Evolutionary conservation across 2,113 vertebrate species (phyloP), one percentile per base, ranked within the genome.

Genomic region (Pteropus alecto): DNA sequence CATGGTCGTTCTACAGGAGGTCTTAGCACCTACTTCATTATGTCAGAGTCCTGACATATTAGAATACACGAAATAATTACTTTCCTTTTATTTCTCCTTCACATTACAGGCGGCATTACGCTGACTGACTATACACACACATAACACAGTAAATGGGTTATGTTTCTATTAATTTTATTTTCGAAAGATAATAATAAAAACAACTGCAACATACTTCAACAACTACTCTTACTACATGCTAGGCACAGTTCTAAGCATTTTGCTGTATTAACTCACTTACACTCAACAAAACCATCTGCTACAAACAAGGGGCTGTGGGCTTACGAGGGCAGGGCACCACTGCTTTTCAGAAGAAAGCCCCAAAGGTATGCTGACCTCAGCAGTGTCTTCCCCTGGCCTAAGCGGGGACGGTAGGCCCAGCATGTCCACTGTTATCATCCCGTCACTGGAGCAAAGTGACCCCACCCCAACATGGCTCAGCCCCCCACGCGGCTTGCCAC

Each of bases 121-220:
- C 6, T 73, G 48, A 65, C 2, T 22, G 12, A 73, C 41, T 58
- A 43, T 28, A 68, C 3, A 82, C 43, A 56, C 11, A 73, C 14
- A 21, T 8, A 51, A 18, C 65, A 65, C 1, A 18, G 21, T 71
- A 65, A 93, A 60, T 4, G 58, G 11, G 10, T 16, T 48, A 14
- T 7, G 60, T 35, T 90, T 81, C 79, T 94, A 67, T 43, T 86
- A 73, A 41, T 68, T 88, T 83, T 48, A 58, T 48, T 96, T 78
- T 87, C 82, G 30, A 96, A 84, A 1, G 10, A 7, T n/a, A 70
- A 78, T 46, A 74, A 41, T 63, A 70, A 90, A 89, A 93, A 54
- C 6, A 85, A 46, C 35, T n/a, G 68, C 9, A 48, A 51, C 48
- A 79, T 19, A 82, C 21, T 82, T 94, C 81, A 76, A 68, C 81